phyloP scores from a whole-genome alignment of 2,888 invertebrate genomes.

The Eupelmus urozonus region DNA sequence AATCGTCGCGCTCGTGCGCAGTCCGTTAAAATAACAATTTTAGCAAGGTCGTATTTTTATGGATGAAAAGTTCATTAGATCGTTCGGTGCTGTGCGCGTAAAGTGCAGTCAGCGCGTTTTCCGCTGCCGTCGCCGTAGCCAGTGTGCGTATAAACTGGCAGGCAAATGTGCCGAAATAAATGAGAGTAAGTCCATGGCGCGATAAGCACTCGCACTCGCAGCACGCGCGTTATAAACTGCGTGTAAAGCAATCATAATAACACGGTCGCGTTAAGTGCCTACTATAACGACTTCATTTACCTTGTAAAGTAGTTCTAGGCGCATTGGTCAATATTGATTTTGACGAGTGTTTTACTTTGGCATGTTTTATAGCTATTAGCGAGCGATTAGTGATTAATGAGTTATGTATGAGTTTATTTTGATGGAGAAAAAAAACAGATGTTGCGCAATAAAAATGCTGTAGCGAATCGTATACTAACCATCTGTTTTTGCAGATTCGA shows the following conservation, averaged over 20 bases:
- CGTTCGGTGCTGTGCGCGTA: background rate
- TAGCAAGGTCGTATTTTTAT: constrained; percentile 1
- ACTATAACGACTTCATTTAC: no score
- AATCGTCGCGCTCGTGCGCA: background rate
- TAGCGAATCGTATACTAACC: no score
- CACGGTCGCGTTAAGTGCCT: no score
- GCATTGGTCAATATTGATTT: no score
- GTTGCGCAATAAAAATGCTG: no score
- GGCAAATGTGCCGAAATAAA: background rate
- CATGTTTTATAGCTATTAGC: no score
- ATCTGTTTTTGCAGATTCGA: no score
- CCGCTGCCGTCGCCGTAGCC: background rate
- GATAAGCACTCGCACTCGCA: background rate
- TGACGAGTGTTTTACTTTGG: no score
- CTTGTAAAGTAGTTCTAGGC: no score
- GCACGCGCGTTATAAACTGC: background rate
- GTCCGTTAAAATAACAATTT: constrained; percentile 15
- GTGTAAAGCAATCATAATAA: background rate
- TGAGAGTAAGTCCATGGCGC: background rate
- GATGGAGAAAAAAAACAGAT: no score
- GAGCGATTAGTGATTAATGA: no score
- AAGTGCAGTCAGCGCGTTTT: background rate
- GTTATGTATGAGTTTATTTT: no score
- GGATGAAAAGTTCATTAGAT: constrained; percentile 33
- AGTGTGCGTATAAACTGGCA: background rate